A percentile compares a stretch with the other conserved stretches of the same genome.
These are phyloP conservation scores for Eupithecia inturbata DNA, from an alignment of 2,888 invertebrate species.

Conservation along the genomic window DNA sequence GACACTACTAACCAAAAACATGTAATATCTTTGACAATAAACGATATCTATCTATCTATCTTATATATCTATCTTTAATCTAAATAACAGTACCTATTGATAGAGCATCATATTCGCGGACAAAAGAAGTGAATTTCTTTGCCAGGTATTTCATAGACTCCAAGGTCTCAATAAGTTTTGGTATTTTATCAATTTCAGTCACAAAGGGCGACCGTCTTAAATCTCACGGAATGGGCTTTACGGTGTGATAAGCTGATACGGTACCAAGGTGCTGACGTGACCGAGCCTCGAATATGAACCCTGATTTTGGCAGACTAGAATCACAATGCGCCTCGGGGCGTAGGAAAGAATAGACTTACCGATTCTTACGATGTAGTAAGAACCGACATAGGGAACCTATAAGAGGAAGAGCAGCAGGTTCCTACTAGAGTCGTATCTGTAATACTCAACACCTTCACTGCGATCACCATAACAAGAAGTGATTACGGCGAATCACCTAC, in stretches of 20 bases:
- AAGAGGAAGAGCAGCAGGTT: too few species aligned
- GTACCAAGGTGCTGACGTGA: slow-evolving; percentile 22
- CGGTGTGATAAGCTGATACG: slow-evolving; percentile 27
- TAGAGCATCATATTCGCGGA: not conserved
- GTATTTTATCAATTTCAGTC: slow-evolving; percentile 62
- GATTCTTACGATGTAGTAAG: too few species aligned
- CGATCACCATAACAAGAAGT: too few species aligned
- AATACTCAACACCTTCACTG: too few species aligned
- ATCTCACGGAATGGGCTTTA: slow-evolving; percentile 55
- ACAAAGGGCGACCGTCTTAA: slow-evolving; percentile 57
- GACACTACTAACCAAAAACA: too few species aligned
- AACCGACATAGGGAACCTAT: too few species aligned
- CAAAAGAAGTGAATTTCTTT: slow-evolving; percentile 8
- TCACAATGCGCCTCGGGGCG: not conserved
- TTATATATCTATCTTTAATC: too few species aligned
- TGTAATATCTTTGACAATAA: too few species aligned
- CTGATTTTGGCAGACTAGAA: not conserved
- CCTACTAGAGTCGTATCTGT: too few species aligned
- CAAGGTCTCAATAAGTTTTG: slow-evolving; percentile 44
- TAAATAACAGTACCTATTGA: not conserved
- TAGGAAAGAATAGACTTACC: too few species aligned
- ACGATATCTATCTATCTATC: too few species aligned
- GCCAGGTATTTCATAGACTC: slow-evolving; percentile 34
- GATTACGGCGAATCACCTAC: too few species aligned
- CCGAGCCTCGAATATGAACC: slow-evolving; percentile 13